A percentile compares a stretch with the other conserved stretches of the same genome.
These are phyloP conservation scores for Macaria notata DNA, from an alignment of 2,888 invertebrate species.

Conservation along the genomic window DNA sequence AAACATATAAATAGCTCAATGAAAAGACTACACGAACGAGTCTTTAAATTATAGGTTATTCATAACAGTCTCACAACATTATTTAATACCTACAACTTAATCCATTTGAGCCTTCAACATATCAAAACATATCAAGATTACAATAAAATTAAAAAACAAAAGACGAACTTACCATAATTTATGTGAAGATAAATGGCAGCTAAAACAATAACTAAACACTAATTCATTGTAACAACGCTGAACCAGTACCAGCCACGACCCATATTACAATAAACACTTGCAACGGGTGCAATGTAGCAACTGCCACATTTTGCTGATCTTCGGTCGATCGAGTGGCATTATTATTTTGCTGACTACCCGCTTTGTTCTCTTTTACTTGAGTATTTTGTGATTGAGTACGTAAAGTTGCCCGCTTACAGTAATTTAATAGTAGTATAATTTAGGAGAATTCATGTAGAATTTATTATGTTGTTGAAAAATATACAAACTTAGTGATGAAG, in stretches of 20 bases:
- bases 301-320: conserved; percentile 50
- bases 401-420: conserved; percentile 5
- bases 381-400: conserved; percentile 14
- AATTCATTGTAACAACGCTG: conserved; percentile 24
- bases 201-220: background rate
- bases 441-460: too few species aligned
- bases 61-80: too few species aligned
- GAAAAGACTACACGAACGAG: too few species aligned
- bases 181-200: background rate
- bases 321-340: conserved; percentile 41
- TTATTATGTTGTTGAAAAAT: too few species aligned
- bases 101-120: too few species aligned
- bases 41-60: too few species aligned
- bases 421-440: background rate
- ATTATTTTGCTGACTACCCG: conserved; percentile 20
- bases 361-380: conserved; percentile 1
- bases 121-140: too few species aligned
- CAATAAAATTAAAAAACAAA: background rate
- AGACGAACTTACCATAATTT: conserved; percentile 9
- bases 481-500: too few species aligned
- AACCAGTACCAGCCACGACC: conserved; percentile 11
- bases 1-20: too few species aligned
- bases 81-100: too few species aligned
- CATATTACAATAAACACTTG: conserved; percentile 37
- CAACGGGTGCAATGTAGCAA: conserved; percentile 41